Evolutionary conservation across 2,888 invertebrate genomes (phyloP), one percentile per base, ranked within the genome.

Genomic region (Lasius fuliginosus): DNA sequence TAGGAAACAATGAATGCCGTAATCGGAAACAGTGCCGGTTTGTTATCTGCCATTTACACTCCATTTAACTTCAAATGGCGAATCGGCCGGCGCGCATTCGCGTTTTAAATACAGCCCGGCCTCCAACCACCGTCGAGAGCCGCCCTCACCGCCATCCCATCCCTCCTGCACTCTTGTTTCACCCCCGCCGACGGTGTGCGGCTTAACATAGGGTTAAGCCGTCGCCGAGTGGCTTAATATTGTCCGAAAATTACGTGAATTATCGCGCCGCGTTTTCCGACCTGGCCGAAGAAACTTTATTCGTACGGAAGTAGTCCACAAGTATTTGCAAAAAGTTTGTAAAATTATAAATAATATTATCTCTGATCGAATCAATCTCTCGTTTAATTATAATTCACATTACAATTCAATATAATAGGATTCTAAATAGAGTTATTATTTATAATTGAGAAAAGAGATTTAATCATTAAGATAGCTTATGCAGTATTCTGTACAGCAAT

Each of bases 41-140:
- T 94, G 95, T 95, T 95, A 95, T 95, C 95, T 95, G 95, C 94
- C 94, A 94, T 94, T 95, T 93, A 94, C 95, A 95, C 94, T 93
- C 95, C 95, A 95, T 95, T 95, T 94, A 95, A 95, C 94, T 95
- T 94, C 92, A 94, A 94, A 94, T 94, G 91, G 93, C 92, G 94
- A 94, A 94, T 94, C 94, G 92, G 93, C 91, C 93, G 92, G 92
- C 92, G 92, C 92, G 92, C 92, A 93, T 91, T 92, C 91, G 92
- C 92, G 92, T 94, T 94, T 94, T 94, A 94, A 94, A 94, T 94
- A 94, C 94, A 92, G 91, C 77, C 91, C 93, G 93, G 93, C 93
- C 93, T 93, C 90, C 33, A 67, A 74, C 90, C 81, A 73, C 81
- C 83, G 83, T 79, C 73, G 60, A 81, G 79, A 46, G 40, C 74